Evolutionary conservation across 2,888 invertebrate genomes (phyloP).

Genomic region (Iselma pallidipennis): DNA sequence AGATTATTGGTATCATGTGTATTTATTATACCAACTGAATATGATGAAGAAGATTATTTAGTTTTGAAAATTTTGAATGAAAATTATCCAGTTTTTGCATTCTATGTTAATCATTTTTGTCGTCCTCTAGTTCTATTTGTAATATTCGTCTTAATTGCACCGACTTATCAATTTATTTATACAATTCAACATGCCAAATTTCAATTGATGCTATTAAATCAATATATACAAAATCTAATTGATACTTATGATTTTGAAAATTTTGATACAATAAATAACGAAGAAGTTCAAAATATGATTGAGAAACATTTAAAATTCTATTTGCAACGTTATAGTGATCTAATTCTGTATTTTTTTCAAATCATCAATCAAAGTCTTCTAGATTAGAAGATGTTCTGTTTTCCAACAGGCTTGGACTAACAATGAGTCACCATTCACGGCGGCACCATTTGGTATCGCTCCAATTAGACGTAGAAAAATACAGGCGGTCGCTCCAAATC

Average conservation of each 20-base stretch:
- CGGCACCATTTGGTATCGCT: too few species aligned
- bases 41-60: too few species aligned
- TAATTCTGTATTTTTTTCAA: too few species aligned
- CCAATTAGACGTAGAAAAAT: too few species aligned
- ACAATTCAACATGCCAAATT: background rate
- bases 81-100: background rate
- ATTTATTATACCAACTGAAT: too few species aligned
- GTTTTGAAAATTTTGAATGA: background rate
- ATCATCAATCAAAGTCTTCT: too few species aligned
- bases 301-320: background rate
- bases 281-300: background rate
- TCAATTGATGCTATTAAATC: background rate
- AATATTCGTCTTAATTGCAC: background rate
- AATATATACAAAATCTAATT: background rate
- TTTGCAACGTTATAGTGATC: too few species aligned
- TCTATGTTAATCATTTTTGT: background rate
- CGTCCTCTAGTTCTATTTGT: background rate
- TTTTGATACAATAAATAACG: background rate
- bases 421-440: too few species aligned
- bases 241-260: background rate
- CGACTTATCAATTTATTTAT: background rate
- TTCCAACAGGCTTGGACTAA: too few species aligned
- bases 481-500: too few species aligned
- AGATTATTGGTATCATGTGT: too few species aligned
- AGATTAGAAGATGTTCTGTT: too few species aligned